phyloP scores from a whole-genome alignment of 1,140 invertebrate species.

The Drosophila carrolli region DNA sequence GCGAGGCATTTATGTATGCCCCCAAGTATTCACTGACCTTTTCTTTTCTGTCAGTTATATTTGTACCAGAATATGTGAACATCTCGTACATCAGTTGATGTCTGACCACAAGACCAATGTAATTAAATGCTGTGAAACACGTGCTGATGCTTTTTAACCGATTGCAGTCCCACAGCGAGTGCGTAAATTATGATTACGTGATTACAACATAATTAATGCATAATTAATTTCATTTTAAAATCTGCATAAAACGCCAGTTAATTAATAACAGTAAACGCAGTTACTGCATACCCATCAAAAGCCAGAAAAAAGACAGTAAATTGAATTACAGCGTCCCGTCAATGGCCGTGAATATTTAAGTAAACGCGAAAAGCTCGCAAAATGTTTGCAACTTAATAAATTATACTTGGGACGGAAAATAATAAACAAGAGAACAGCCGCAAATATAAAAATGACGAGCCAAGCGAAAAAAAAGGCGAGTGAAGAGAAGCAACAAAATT shows the following conservation, averaged over 20 bases:
- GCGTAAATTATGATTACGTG: conserved; percentile 52
- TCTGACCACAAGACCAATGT: conserved; percentile 18
- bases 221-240: conserved; percentile 67
- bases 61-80: background rate
- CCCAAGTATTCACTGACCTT: too few species aligned
- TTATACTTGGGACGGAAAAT: conserved; percentile 44
- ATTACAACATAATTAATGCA: conserved; percentile 52
- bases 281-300: conserved; percentile 46
- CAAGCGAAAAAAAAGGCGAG: conserved; percentile 1
- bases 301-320: conserved; percentile 34
- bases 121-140: conserved; percentile 21
- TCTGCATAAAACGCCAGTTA: conserved; percentile 64
- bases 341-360: conserved; percentile 30
- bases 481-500: conserved; percentile 62
- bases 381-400: conserved; percentile 66
- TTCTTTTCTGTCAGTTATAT: background rate
- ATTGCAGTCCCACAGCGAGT: conserved; percentile 15
- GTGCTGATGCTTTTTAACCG: background rate
- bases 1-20: too few species aligned
- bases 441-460: conserved; percentile 31
- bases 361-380: conserved; percentile 50
- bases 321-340: conserved; percentile 50
- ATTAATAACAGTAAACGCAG: conserved; percentile 69
- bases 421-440: conserved; percentile 57
- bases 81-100: background rate